Base-by-base conservation (phyloP, 1,140 invertebrate genomes). In the Bicyclus anynana region DNA sequence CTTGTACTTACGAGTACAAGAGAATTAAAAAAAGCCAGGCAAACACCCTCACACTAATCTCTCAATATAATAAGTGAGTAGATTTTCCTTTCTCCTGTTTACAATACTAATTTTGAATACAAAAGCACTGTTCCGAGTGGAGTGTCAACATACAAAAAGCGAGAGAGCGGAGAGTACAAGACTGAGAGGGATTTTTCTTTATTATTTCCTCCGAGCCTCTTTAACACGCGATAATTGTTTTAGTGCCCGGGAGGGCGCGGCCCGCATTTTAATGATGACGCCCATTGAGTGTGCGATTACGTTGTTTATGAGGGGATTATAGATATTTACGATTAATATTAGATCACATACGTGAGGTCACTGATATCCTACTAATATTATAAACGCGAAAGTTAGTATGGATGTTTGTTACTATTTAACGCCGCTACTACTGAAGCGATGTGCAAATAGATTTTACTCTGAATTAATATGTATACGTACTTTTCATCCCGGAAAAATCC, bases 171-270 rank as follows among this genome's bases (percentile, higher is more conserved):
- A 47, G 55, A 46, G 58, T 61, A 65, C 35, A 67, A 68, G 65
- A 40, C 61, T 58, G 61, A 62, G 47, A 47, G 49, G 18, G 21
- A 44, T 65, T 61, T 59, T 66, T 69, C 61, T 68, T 74, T 77
- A 74, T 71, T 70, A 71, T 74, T 74, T 71, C 72, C 72, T 67
- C 59, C 53, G 63, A 67, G 65, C 51, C 63, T 67, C 57, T 70
- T 70, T 71, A 73, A 70, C 65, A 60, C 67, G 65, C 59, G 65
- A 74, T 74, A 73, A 73, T 74, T 75, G 70, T 72, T 77, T 71
- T 68, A 64, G 40, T 44, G 40, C 40, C 10, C 40, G 40, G 37
- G 40, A 44, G 40, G 12, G 40, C 18, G 20, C 18, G 40, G 4
- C 17, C 40, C 16, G 40, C 40, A 44, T 44, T 44, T 44, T 44